Conservation (phyloP, 2,113 vertebrate genomes). For the Taurulus bubalis region DNA sequence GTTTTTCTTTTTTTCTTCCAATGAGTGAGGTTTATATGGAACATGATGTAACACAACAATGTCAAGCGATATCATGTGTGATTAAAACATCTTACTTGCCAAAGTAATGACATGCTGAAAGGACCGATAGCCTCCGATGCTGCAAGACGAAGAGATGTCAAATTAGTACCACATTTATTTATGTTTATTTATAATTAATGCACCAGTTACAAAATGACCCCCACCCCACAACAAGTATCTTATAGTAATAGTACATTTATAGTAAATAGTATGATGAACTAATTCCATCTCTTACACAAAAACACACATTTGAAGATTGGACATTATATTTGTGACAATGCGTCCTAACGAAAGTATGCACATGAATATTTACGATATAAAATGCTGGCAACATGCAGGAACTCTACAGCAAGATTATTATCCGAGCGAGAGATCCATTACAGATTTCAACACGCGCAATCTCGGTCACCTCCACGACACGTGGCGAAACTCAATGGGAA, state of each 20-base stretch:
- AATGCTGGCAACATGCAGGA: background rate
- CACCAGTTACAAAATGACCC: background rate
- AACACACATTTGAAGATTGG: background rate
- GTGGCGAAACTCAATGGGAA: slow-evolving; percentile 84
- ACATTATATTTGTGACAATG: background rate
- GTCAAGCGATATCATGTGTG: background rate
- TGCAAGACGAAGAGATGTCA: slow-evolving; percentile 43
- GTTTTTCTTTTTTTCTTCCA: background rate
- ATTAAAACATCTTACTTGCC: slow-evolving; percentile 80
- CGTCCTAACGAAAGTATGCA: background rate
- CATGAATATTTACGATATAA: too few relatives aligned
- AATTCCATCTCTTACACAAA: background rate
- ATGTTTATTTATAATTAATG: background rate
- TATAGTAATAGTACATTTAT: too few relatives aligned
- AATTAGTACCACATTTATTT: background rate
- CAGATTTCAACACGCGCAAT: background rate
- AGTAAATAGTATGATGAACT: background rate
- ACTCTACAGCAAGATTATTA: background rate
- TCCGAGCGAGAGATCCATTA: background rate
- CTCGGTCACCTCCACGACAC: slow-evolving; percentile 84
- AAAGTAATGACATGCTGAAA: slow-evolving; percentile 84
- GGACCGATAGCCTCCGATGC: slow-evolving; percentile 84
- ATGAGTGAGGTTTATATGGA: background rate
- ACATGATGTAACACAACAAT: background rate
- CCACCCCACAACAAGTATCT: background rate